Conservation (phyloP, 2,797 vertebrate genomes). For the Spea hammondii region DNA sequence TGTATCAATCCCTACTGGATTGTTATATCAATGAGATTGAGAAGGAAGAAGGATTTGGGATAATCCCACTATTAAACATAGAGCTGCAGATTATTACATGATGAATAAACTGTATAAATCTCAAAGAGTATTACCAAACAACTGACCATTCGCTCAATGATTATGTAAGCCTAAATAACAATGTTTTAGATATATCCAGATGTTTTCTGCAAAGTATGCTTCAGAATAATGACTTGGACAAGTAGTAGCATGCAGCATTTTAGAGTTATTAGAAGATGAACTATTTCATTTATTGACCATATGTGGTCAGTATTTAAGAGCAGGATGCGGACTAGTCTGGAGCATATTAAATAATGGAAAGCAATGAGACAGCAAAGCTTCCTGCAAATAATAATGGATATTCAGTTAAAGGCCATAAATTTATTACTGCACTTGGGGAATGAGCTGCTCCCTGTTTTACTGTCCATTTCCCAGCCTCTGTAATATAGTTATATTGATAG, state of each 20-base stretch:
- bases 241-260: background rate
- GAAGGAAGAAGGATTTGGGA: conserved; percentile 10
- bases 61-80: conserved; percentile 30
- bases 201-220: background rate
- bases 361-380: background rate
- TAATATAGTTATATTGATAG: too few species aligned
- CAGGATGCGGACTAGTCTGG: background rate
- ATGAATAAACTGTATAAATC: conserved; percentile 30
- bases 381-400: background rate
- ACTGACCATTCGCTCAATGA: conserved; percentile 11
- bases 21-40: conserved; percentile 12
- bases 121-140: conserved; percentile 23
- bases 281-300: background rate
- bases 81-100: conserved; percentile 33
- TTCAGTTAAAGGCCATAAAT: background rate
- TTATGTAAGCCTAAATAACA: conserved; percentile 30
- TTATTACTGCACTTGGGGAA: background rate
- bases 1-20: conserved; percentile 18
- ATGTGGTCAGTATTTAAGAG: background rate
- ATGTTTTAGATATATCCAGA: background rate
- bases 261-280: background rate
- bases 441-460: too few species aligned
- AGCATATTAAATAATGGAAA: conserved; percentile 9
- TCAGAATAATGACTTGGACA: background rate
- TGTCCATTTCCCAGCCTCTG: too few species aligned